Evolutionary conservation across 2,113 vertebrate genomes (phyloP), one percentile per base, ranked within the genome.

Genomic region (Pithys albifrons): DNA sequence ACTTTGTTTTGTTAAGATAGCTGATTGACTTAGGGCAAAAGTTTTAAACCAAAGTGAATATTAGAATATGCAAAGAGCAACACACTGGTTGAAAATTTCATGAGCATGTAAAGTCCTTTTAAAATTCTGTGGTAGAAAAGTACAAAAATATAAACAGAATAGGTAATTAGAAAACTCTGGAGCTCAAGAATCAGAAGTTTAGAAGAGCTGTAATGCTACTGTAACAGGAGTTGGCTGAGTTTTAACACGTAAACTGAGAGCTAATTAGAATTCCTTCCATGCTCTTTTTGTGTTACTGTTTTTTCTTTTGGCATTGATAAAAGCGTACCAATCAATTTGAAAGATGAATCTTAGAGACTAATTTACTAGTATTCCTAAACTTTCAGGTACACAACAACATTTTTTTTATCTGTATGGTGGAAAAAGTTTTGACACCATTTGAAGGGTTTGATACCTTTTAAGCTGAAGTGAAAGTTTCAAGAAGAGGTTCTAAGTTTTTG

Each of bases 291-390:
- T 69, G 8, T 85, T 77, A 51, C 46, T 74, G 18, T 37, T 85
- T 95, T 74, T 82, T 41, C 48, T 90, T 81, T 48, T 83, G 64
- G 39, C 71, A 74, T 93, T 91, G 89, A 82, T 94, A 41, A 94
- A 87, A 89, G 45, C 52, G 51, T 91, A 81, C 52, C 39, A 39
- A 54, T 91, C 49, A 69, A n/a, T 87, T 48, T 86, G 59, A 57
- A 92, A 90, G 72, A 54, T 31, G 12, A 62, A 31, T 87, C 48
- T 93, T 62, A 39, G 31, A 62, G n/a, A 59, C 70, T 86, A 58
- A 86, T 41, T 57, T 91, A n/a, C 19, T 75, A 28, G 31, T 77
- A 76, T 88, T 85, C 52, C 35, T 78, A 25, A 81, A 10, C 5
- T 88, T 76, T 93, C 45, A 52, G 37, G 18, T 81, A 48, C 2